These are phyloP conservation scores for Elaphurus davidianus DNA, from an alignment of 2,113 vertebrate species.

Conservation along the genomic window DNA sequence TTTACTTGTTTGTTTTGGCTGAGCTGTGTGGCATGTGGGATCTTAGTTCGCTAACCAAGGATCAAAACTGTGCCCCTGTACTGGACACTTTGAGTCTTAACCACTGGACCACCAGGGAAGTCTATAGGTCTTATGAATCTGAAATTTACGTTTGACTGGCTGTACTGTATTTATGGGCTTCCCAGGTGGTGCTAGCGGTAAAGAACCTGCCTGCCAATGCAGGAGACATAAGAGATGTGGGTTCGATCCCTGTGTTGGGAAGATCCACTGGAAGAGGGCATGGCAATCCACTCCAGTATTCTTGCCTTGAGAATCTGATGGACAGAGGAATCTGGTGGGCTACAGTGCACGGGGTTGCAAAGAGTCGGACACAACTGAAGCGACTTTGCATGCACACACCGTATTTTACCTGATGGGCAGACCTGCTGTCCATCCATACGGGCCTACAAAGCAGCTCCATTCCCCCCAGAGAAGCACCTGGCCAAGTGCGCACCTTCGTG, in stretches of 20 bases:
- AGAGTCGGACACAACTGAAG: not conserved
- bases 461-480: not conserved
- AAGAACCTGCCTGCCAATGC: not conserved
- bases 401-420: not conserved
- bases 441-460: not conserved
- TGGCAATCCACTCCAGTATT: not conserved
- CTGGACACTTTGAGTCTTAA: not conserved
- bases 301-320: not conserved
- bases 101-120: not conserved
- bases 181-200: not conserved
- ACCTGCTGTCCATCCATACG: fast-evolving
- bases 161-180: too few species aligned
- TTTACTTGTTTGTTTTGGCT: not conserved
- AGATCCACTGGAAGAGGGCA: not conserved
- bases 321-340: not conserved
- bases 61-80: not conserved
- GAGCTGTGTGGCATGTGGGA: not conserved
- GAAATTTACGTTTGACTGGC: too few species aligned
- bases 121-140: not conserved
- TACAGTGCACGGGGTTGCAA: not conserved
- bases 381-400: not conserved
- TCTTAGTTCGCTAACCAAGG: not conserved
- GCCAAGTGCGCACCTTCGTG: fast-evolving
- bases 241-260: fast-evolving
- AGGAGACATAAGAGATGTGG: not conserved